Percentiles rank a stretch among this genome's conserved stretches.
Conservation (phyloP, 2,888 invertebrate species). For the Lysandra coridon region DNA sequence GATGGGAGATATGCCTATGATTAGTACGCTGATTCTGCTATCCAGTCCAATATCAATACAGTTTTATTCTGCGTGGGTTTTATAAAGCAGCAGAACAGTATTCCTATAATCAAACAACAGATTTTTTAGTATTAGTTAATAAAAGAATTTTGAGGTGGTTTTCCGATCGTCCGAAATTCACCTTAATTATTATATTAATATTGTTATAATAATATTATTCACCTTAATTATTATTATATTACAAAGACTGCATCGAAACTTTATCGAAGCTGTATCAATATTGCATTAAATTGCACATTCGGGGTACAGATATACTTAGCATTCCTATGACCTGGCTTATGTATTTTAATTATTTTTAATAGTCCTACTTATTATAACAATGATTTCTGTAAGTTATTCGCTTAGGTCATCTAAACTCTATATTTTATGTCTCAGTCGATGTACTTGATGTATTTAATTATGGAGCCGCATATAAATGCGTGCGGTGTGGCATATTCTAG, state of each 20-base stretch:
- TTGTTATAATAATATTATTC: no score
- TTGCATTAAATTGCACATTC: not conserved
- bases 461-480: not conserved
- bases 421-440: slow-evolving; percentile 16
- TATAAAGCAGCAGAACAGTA: not conserved
- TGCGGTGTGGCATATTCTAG: slow-evolving; percentile 2
- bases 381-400: slow-evolving; percentile 30
- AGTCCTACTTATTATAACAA: slow-evolving; percentile 30
- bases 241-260: not conserved
- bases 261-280: not conserved
- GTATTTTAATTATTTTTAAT: slow-evolving; percentile 40
- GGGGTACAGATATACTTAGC: slow-evolving; percentile 44
- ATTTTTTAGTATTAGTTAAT: no score
- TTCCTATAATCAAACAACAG: no score
- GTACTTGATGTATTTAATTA: slow-evolving; percentile 29
- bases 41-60: not conserved
- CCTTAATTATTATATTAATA: no score
- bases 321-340: slow-evolving; percentile 37
- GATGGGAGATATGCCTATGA: slow-evolving; percentile 49
- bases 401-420: not conserved
- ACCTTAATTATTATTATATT: no score
- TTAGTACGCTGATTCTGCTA: not conserved
- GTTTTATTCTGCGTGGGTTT: not conserved
- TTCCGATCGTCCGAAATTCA: no score
- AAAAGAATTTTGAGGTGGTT: no score